These are phyloP conservation scores for Plutella xylostella DNA, from an alignment of 2,888 invertebrate genomes.

Conservation along the genomic window DNA sequence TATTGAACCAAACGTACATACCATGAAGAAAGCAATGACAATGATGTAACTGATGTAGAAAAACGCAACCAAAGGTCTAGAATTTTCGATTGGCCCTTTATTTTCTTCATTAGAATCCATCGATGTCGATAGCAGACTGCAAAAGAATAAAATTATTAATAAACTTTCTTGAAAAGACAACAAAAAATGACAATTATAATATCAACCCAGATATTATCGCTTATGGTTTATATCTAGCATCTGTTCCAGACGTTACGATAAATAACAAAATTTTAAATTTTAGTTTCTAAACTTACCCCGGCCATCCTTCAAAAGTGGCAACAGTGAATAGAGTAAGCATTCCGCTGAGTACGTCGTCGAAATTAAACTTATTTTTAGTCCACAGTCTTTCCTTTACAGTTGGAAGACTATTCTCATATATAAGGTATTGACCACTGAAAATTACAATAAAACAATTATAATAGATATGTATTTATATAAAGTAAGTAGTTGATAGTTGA, in stretches of 20 bases:
- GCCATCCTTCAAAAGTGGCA: conserved; percentile 99
- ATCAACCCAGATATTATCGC: no score
- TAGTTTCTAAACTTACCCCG: conserved; percentile 72
- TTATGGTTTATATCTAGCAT: no score
- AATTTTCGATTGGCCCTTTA: conserved; percentile 95
- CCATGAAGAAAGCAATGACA: conserved; percentile 99
- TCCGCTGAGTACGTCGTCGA: conserved; percentile 96
- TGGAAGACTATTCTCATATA: conserved; percentile 70
- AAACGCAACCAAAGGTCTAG: conserved; percentile 94
- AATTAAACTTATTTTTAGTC: conserved; percentile 92
- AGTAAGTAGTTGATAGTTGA: no score
- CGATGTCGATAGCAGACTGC: conserved; percentile 91
- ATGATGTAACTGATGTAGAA: conserved; percentile 99
- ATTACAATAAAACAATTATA: conserved; percentile 4
- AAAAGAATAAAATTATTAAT: no score
- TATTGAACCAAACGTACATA: no score
- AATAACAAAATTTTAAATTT: no score
- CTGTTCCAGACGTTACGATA: no score
- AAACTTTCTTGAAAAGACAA: no score
- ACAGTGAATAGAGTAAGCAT: conserved; percentile 99
- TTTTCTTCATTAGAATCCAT: conserved; percentile 97
- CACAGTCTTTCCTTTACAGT: conserved; percentile 76
- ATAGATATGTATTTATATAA: not conserved
- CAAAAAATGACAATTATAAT: no score
- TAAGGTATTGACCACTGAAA: conserved; percentile 89